Evolutionary conservation across 2,888 invertebrate species (phyloP).

Genomic region (Aphidoletes aphidimyza): DNA sequence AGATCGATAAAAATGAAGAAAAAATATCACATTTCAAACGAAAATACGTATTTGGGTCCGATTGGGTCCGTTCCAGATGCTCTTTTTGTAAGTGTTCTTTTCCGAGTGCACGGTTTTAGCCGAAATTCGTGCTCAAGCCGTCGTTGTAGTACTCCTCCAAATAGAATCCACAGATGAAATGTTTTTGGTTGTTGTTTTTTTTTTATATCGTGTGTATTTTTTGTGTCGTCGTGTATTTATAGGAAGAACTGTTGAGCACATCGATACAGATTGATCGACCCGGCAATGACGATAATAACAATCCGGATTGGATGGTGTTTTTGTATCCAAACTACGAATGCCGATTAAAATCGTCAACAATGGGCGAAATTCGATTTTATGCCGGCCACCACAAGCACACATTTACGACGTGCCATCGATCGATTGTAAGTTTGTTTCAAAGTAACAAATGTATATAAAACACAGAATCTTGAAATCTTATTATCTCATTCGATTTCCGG

Average conservation of each 20-base stretch:
- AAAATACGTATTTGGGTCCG: background rate
- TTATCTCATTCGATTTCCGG: background rate
- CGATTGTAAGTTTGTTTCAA: background rate
- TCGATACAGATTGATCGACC: background rate
- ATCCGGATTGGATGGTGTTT: conserved; percentile 2
- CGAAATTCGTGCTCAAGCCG: too few species aligned
- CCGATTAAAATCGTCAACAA: background rate
- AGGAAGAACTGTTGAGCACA: background rate
- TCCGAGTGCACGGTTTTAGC: too few species aligned
- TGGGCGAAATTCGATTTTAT: background rate
- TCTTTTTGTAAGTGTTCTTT: background rate
- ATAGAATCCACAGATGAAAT: background rate
- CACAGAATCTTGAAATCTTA: too few species aligned
- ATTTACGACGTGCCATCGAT: background rate
- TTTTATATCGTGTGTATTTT: background rate
- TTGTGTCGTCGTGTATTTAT: too few species aligned
- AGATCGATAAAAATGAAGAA: background rate
- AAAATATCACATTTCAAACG: background rate
- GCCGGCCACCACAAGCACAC: conserved; percentile 13
- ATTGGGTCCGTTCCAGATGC: background rate
- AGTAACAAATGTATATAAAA: too few species aligned
- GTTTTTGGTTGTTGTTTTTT: background rate
- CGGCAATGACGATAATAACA: background rate
- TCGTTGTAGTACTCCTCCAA: too few species aligned
- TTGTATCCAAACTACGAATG: background rate